phyloP scores from a whole-genome alignment of 1,140 invertebrate genomes.

The Dinothrombium tinctorium region DNA sequence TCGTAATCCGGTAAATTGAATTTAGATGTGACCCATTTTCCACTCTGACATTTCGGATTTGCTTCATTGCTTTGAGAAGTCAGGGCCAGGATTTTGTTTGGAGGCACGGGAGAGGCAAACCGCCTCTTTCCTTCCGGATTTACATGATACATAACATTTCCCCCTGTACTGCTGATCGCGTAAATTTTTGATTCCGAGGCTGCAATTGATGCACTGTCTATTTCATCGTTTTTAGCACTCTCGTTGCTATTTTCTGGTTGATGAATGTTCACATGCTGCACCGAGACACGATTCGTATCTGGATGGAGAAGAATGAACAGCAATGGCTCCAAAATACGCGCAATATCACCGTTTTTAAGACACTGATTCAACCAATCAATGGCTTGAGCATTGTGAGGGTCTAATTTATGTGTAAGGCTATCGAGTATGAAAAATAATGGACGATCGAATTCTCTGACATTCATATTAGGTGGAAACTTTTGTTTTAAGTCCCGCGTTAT shows the following conservation, averaged over 20 bases:
- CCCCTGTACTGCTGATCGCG: slow-evolving; percentile 60
- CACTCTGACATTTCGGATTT: slow-evolving; percentile 7
- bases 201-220: slow-evolving; percentile 11
- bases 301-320: slow-evolving; percentile 51
- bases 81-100: slow-evolving; percentile 14
- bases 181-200: slow-evolving; percentile 38
- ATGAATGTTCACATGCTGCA: slow-evolving; percentile 54
- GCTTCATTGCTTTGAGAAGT: no score
- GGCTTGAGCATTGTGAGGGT: slow-evolving; percentile 39
- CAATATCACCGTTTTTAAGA: slow-evolving; percentile 46
- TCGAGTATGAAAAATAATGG: slow-evolving; percentile 47
- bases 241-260: slow-evolving; percentile 15
- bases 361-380: slow-evolving; percentile 46
- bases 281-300: slow-evolving; percentile 56
- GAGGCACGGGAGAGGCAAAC: slow-evolving; percentile 9
- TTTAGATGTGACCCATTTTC: slow-evolving; percentile 25
- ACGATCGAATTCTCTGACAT: slow-evolving; percentile 31
- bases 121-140: slow-evolving; percentile 17
- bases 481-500: slow-evolving; percentile 36
- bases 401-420: slow-evolving; percentile 42
- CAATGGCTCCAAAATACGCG: slow-evolving; percentile 44
- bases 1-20: slow-evolving; percentile 26
- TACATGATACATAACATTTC: slow-evolving; percentile 62
- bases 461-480: slow-evolving; percentile 24
- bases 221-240: slow-evolving; percentile 14